Evolutionary conservation across 2,888 invertebrate species (phyloP), one percentile per base, ranked within the genome.

Genomic region (Dicranocentrus wangi): DNA sequence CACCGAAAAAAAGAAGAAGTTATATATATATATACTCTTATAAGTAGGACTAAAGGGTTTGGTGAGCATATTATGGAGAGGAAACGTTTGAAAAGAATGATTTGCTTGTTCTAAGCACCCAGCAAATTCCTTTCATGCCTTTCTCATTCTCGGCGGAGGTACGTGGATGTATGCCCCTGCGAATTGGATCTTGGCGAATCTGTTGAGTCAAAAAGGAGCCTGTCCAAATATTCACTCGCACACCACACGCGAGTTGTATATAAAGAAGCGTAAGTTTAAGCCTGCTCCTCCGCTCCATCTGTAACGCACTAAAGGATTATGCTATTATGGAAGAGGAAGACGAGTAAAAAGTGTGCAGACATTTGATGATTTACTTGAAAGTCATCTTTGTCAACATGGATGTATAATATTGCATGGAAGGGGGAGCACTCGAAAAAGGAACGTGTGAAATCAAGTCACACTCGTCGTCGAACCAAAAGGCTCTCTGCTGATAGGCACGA

Each of bases 201-300:
- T 51, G 27, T 55, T 69, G 55, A 69, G 32, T 8, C 5, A 55
- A 69, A n/a, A 69, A 39, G 43, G 53, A 51, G 19, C 53, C 32
- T 68, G 51, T 53, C 32, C 28, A 68, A 68, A 53, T 69, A 55
- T 7, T 27, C n/a, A 17, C 39, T n/a, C 3, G 2, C 47, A 3
- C 5, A 47, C 47, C 47, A 47, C n/a, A 3, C 47, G 21, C 63
- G 32, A n/a, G n/a, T n/a, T n/a, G n/a, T n/a, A n/a, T n/a, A n/a
- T n/a, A n/a, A n/a, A n/a, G n/a, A n/a, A n/a, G n/a, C n/a, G n/a
- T n/a, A n/a, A n/a, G n/a, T n/a, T n/a, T n/a, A n/a, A n/a, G n/a
- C n/a, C n/a, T n/a, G n/a, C n/a, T n/a, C n/a, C n/a, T n/a, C n/a
- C n/a, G n/a, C n/a, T n/a, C n/a, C n/a, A n/a, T n/a, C n/a, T n/a